These are phyloP conservation scores for Xyliphius kryptos DNA, from an alignment of 2,113 vertebrate genomes.

Conservation along the genomic window DNA sequence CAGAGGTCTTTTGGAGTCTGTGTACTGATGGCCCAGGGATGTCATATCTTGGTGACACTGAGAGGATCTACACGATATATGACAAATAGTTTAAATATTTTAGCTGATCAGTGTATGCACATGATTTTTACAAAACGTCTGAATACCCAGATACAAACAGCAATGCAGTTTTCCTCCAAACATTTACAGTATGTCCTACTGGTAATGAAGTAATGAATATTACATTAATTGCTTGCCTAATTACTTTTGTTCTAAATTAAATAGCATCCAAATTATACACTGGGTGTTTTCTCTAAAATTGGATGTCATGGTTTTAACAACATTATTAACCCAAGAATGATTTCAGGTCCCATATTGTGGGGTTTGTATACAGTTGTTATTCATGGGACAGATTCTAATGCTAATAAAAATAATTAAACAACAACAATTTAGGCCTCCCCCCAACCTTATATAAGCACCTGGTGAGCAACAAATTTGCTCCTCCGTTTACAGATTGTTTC, in stretches of 20 bases:
- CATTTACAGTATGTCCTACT: too few relatives aligned
- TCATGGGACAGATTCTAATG: slow-evolving; percentile 12
- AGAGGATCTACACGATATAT: too few relatives aligned
- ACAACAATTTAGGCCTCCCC: slow-evolving; percentile 30
- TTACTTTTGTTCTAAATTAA: slow-evolving; percentile 28
- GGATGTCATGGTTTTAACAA: slow-evolving; percentile 26
- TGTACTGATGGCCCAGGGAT: too few relatives aligned
- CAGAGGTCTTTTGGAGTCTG: too few relatives aligned
- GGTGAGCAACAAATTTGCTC: slow-evolving; percentile 25
- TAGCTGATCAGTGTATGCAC: too few relatives aligned
- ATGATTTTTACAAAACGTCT: too few relatives aligned
- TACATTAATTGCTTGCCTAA: slow-evolving; percentile 18
- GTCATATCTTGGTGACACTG: too few relatives aligned
- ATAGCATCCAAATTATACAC: slow-evolving; percentile 27
- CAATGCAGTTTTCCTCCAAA: slow-evolving; percentile 13
- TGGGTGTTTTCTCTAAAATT: slow-evolving; percentile 20
- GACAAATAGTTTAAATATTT: too few relatives aligned
- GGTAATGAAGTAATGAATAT: slow-evolving; percentile 23
- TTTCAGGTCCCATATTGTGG: slow-evolving; percentile 30
- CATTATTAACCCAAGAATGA: slow-evolving; percentile 21
- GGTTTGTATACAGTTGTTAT: slow-evolving; percentile 25
- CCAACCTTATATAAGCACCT: slow-evolving; percentile 38
- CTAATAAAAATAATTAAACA: slow-evolving; percentile 41
- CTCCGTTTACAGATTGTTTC: slow-evolving; percentile 15
- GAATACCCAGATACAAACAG: too few relatives aligned